Base-by-base conservation (phyloP, 2,888 invertebrate species). In the Koerneria pararmatus region DNA sequence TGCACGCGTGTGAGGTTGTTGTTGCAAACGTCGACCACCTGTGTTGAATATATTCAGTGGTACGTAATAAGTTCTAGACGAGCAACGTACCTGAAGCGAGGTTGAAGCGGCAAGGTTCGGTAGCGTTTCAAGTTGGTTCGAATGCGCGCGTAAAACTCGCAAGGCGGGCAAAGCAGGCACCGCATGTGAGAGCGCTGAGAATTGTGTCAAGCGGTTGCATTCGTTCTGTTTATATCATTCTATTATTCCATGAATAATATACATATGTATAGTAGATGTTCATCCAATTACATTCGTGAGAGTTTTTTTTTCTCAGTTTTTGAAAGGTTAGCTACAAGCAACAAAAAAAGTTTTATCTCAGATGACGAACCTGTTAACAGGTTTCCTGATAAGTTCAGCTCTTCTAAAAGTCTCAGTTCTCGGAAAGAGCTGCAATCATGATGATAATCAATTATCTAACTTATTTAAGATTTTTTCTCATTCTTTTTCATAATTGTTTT, bases 11-110 rank as follows among this genome's bases (percentile, higher is more conserved):
- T 84, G 37, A 86, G 79, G 37, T 83, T 80, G 71, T 86, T 86
- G 41, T 84, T 85, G 24, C 85, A 85, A 0, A 86, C 83, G 68
- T 86, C 86, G 65, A 86, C 78, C 8, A 85, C 82, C 85, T 86
- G 71, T 46, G 46, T 11, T 46, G 46, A 15, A 46, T 46, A 46
- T 15, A 46, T 19, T 15, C 11, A 46, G 11, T 11, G 11, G 19
- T 46, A 46, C 11, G 19, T 15, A 46, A 46, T 46, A 46, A 46
- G 11, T 46, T 46, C 11, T n/a, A n/a, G n/a, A 19, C 19, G 19
- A 46, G 19, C 19, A 46, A 46, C 11, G 19, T 37, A 64, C 64
- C 32, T 54, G 49, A 41, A 64, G 64, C 2, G 64, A 64, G 31
- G 49, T 34, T 22, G 64, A 64, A 31, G 49, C 46, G n/a, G 64